These are phyloP conservation scores for Cephus rjabovi DNA, from an alignment of 2,888 invertebrate species.

Conservation along the genomic window DNA sequence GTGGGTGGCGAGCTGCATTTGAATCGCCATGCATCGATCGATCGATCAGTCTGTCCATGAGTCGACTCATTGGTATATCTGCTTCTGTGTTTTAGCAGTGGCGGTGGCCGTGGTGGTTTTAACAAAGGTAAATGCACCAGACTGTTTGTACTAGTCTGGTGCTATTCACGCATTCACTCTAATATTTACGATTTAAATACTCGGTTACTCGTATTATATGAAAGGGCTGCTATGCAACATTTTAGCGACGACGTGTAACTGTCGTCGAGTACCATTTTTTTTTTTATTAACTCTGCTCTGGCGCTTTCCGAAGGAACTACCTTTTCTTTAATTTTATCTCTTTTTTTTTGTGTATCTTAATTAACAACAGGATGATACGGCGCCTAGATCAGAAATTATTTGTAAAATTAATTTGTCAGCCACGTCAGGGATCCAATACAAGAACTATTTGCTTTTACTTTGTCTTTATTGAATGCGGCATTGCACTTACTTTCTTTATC, in stretches of 20 bases:
- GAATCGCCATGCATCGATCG: constrained; percentile 70
- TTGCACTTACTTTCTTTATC: not conserved
- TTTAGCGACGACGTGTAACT: constrained; percentile 19
- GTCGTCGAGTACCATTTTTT: not conserved
- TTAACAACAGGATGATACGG: not conserved
- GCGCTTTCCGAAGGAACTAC: not conserved
- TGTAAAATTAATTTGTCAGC: not conserved
- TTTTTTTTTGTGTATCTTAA: not conserved
- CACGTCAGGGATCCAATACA: not conserved
- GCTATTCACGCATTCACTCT: constrained; percentile 75
- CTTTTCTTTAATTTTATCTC: not conserved
- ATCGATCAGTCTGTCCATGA: constrained; percentile 71
- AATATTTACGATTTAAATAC: constrained; percentile 64
- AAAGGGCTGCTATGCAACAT: constrained; percentile 61
- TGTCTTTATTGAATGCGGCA: not conserved
- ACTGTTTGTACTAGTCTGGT: constrained; percentile 76
- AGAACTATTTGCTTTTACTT: not conserved
- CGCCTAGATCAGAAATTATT: not conserved
- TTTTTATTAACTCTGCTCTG: not conserved
- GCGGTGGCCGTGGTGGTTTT: constrained; percentile 96
- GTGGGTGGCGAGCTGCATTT: constrained; percentile 70
- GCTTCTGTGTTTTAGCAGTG: constrained; percentile 91
- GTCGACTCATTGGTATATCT: constrained; percentile 79
- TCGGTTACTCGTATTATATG: constrained; percentile 64
- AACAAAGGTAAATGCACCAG: constrained; percentile 95